A percentile compares a stretch with the other conserved stretches of the same genome.
Evolutionary conservation across 2,797 vertebrate species (phyloP).

Genomic region (Sandelia bainsii): DNA sequence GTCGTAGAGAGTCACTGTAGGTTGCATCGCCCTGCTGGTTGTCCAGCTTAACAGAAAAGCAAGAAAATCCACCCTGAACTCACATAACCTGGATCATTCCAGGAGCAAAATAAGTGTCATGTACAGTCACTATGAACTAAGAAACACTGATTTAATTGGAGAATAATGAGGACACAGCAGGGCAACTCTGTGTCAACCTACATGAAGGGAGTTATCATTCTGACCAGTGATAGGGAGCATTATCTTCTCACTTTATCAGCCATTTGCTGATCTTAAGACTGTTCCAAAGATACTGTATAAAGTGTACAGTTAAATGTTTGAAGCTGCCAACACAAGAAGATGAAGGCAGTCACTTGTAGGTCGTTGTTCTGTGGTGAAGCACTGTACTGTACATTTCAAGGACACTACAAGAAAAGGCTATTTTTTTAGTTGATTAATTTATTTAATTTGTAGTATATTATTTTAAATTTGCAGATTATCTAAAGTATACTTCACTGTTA

Average conservation of each 20-base stretch:
- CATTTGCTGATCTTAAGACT: constrained; percentile 17
- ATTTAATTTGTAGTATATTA: background rate
- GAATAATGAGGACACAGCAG: constrained; percentile 34
- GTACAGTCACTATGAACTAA: background rate
- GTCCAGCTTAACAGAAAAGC: constrained; percentile 56
- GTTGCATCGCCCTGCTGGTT: constrained; percentile 58
- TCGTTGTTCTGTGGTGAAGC: no score
- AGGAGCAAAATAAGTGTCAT: constrained; percentile 22
- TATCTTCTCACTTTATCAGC: constrained; percentile 59
- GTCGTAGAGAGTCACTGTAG: constrained; percentile 61
- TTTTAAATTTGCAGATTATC: no score
- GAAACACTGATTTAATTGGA: constrained; percentile 8
- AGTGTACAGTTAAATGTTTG: constrained; percentile 10
- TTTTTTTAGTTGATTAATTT: no score
- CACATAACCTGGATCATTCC: constrained; percentile 58
- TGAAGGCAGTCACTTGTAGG: background rate
- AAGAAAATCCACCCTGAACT: constrained; percentile 61
- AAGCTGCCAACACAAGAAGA: background rate
- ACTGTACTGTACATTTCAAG: no score
- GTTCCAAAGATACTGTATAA: constrained; percentile 42
- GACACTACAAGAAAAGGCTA: background rate
- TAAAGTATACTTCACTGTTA: no score
- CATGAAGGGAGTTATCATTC: constrained; percentile 3
- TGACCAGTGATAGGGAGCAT: constrained; percentile 37
- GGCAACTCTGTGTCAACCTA: constrained; percentile 7